A percentile compares a stretch with the other conserved stretches of the same genome.
phyloP scores from a whole-genome alignment of 2,113 vertebrate species.

The Siniperca chuatsi region DNA sequence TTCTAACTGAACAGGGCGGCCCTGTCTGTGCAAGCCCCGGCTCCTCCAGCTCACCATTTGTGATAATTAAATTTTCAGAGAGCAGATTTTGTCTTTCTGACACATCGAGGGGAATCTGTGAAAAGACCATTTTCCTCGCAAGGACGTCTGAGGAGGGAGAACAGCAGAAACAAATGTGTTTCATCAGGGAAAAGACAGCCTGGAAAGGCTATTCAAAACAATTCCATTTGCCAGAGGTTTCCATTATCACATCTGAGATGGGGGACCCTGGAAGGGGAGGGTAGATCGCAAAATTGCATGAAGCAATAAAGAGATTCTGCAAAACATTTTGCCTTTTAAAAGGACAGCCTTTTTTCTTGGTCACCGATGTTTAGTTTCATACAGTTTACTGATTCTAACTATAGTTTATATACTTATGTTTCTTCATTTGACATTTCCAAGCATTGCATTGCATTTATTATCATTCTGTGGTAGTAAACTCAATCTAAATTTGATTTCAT shows the following conservation, averaged over 20 bases:
- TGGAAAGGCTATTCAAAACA: slow-evolving; percentile 58
- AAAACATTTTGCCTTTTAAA: neutral
- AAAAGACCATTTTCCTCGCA: slow-evolving; percentile 48
- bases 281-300: neutral
- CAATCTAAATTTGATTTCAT: neutral
- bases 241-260: slow-evolving; percentile 62
- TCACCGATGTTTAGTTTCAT: neutral
- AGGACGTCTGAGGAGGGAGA: slow-evolving; percentile 37
- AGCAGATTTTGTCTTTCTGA: slow-evolving; percentile 57
- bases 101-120: slow-evolving; percentile 57
- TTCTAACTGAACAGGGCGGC: slow-evolving; percentile 1
- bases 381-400: neutral
- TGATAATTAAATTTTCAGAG: slow-evolving; percentile 73
- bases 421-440: neutral
- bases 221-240: slow-evolving; percentile 57
- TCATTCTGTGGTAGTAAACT: neutral
- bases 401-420: neutral
- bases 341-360: neutral
- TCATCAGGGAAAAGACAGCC: slow-evolving; percentile 56
- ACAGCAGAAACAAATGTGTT: slow-evolving; percentile 67
- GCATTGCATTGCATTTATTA: neutral
- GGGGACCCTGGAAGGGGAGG: slow-evolving; percentile 26
- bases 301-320: slow-evolving; percentile 3
- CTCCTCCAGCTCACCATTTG: slow-evolving; percentile 46
- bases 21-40: slow-evolving; percentile 32